Evolutionary conservation across 2,888 invertebrate species (phyloP).

Genomic region (Rhagonycha fulva): DNA sequence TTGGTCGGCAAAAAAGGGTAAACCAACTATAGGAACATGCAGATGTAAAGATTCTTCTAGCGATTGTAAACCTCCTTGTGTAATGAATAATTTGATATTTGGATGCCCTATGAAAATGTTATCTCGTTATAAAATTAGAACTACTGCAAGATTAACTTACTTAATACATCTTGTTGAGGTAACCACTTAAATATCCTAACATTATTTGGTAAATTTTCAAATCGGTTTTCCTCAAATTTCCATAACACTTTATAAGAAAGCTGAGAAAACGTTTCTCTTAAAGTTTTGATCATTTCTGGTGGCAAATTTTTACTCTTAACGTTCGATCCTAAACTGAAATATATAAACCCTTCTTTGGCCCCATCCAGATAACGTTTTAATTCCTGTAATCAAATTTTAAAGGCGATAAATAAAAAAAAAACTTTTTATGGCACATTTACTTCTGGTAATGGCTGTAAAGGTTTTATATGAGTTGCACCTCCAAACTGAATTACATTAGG

Average conservation of each 20-base stretch:
- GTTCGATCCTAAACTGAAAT: slow-evolving; percentile 8
- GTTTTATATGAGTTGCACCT: slow-evolving; percentile 41
- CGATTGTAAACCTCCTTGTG: slow-evolving; percentile 20
- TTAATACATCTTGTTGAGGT: slow-evolving; percentile 52
- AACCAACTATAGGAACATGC: neutral
- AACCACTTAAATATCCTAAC: slow-evolving; percentile 52
- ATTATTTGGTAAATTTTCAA: slow-evolving; percentile 47
- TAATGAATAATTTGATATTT: neutral
- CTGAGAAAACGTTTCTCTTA: slow-evolving; percentile 49
- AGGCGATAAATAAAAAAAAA: neutral
- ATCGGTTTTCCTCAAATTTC: slow-evolving; percentile 53
- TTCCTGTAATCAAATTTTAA: neutral
- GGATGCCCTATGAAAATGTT: neutral
- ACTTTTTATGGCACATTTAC: slow-evolving; percentile 32
- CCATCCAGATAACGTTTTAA: neutral
- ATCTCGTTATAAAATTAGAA: neutral
- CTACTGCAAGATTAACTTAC: slow-evolving; percentile 37
- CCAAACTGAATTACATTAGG: slow-evolving; percentile 46
- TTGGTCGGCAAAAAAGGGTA: neutral
- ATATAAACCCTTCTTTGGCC: slow-evolving; percentile 33
- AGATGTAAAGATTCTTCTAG: neutral
- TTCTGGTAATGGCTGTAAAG: slow-evolving; percentile 37
- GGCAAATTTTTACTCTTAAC: slow-evolving; percentile 21
- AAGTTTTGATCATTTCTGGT: slow-evolving; percentile 39
- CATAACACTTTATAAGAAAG: slow-evolving; percentile 55